Conservation (phyloP, 2,113 vertebrate species). For the Riparia riparia region DNA sequence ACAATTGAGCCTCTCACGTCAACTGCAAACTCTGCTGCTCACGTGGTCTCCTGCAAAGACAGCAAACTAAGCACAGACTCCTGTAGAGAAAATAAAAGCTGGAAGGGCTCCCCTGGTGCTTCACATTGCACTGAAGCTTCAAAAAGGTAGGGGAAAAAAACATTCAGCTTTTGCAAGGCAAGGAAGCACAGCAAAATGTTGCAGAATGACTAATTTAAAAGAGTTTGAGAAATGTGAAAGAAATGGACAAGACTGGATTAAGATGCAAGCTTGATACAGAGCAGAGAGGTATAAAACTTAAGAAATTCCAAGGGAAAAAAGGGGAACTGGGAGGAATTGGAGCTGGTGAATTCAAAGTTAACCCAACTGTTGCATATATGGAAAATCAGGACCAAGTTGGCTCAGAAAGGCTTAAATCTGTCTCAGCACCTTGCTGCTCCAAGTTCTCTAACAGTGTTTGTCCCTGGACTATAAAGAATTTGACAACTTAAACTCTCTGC, state of each 20-base stretch:
- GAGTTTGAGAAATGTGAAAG: background rate
- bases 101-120: slow-evolving; percentile 1
- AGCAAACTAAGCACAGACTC: background rate
- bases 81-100: slow-evolving; percentile 42
- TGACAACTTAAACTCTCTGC: background rate
- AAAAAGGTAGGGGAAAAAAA: background rate
- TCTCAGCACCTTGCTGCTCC: background rate
- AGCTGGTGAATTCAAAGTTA: background rate
- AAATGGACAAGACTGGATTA: background rate
- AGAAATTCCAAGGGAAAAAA: background rate
- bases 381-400: background rate
- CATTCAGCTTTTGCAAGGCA: background rate
- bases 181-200: background rate
- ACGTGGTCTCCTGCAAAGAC: background rate
- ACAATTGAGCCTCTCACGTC: background rate
- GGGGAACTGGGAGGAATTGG: background rate
- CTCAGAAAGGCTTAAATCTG: background rate
- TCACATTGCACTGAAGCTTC: background rate
- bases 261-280: background rate
- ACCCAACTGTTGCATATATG: background rate
- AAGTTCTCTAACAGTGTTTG: background rate
- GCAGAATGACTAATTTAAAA: background rate
- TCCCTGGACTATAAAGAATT: background rate
- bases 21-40: background rate
- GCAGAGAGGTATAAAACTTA: background rate